A percentile compares a stretch with the other conserved stretches of the same genome.
Evolutionary conservation across 1,140 invertebrate species (phyloP).

Genomic region (Cataglyphis hispanica): DNA sequence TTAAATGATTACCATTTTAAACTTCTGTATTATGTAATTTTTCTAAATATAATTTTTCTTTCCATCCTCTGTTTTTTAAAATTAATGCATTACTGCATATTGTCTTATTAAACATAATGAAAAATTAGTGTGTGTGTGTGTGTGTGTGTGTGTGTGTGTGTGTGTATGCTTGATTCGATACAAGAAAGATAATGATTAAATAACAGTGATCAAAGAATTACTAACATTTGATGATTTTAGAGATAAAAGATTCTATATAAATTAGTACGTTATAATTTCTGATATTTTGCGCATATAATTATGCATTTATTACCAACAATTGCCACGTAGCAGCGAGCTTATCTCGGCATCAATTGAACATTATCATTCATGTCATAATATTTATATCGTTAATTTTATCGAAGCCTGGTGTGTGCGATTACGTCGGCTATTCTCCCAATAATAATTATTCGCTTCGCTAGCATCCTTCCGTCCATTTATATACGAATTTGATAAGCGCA

Average conservation of each 20-base stretch:
- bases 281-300: neutral
- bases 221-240: neutral
- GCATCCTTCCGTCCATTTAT: conserved; percentile 27
- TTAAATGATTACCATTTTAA: neutral
- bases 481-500: conserved; percentile 49
- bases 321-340: neutral
- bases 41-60: neutral
- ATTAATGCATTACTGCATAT: conserved; percentile 10
- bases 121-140: neutral
- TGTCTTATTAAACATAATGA: conserved; percentile 1
- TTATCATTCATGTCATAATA: conserved; percentile 27
- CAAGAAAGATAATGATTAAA: conserved; percentile 2
- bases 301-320: conserved; percentile 25
- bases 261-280: neutral
- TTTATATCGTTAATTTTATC: conserved; percentile 54
- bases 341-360: conserved; percentile 33
- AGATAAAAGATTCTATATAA: conserved; percentile 23
- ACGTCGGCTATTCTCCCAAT: conserved; percentile 9
- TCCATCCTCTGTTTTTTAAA: neutral
- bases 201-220: neutral
- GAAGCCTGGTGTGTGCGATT: conserved; percentile 40
- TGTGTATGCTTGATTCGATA: neutral
- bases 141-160: no score
- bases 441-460: conserved; percentile 44
- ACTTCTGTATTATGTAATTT: neutral